Evolutionary conservation across 2,113 vertebrate species (phyloP), one percentile per base, ranked within the genome.

Genomic region (Tringa solitaria): DNA sequence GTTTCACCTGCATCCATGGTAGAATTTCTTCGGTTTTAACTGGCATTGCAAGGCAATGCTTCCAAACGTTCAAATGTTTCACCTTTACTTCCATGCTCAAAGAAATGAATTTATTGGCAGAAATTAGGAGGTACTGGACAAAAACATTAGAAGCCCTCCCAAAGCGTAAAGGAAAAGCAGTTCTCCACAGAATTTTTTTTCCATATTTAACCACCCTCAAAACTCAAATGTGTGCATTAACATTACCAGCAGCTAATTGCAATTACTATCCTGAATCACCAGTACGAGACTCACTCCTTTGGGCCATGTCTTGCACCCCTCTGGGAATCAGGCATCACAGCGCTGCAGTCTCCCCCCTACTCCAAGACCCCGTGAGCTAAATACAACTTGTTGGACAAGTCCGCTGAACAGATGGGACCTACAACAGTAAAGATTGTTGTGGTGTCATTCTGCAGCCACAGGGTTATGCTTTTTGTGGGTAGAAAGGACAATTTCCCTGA

Each of bases 281-380:
- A 46, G 35, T 28, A 39, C 2, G 4, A 72, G 61, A 30, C 11
- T 63, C 18, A 22, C 45, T 45, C 46, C 10, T 30, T 8, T 27
- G 41, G 46, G 68, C 41, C 41, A 16, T 0, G 2, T 35, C 75
- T 67, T 16, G 4, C 9, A 2, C 14, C 17, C 1, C 48, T 67
- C 59, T 51, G 60, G 32, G 46, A n/a, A 94, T 50, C 0, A 1
- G 22, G 12, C 33, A 70, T 8, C 28, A 11, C 50, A 46, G n/a
- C 51, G 59, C 28, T 6, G 8, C 27, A 3, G 4, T 4, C 41
- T 67, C 9, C 13, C 39, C 89, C 56, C 69, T n/a, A 43, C 12
- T 60, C 27, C 33, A 79, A 43, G 35, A 64, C 27, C n/a, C 43
- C 1, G 0, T 17, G 37, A 92, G 35, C 46, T 57, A 61, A 80